Evolutionary conservation across 2,113 vertebrate genomes (phyloP).

Genomic region (Euleptes europaea): DNA sequence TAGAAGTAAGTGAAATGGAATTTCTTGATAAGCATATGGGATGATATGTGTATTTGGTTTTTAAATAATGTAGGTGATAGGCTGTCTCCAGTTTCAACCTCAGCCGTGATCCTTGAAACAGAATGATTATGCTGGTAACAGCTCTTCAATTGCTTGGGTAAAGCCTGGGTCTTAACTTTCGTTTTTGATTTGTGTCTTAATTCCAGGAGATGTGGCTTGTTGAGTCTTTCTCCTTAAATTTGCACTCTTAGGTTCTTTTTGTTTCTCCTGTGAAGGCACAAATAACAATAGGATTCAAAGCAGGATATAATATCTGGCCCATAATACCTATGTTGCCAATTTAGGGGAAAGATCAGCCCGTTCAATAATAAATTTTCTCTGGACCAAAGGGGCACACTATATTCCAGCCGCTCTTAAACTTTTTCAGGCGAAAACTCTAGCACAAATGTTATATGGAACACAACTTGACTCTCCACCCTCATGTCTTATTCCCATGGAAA

Average conservation of each 20-base stretch:
- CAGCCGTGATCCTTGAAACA: background rate
- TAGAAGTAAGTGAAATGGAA: background rate
- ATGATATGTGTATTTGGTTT: background rate
- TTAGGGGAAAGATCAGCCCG: too few species aligned
- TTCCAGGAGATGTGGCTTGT: slow-evolving; percentile 26
- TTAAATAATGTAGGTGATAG: background rate
- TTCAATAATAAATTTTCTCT: too few species aligned
- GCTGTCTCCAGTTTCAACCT: slow-evolving; percentile 9
- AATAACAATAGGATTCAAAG: slow-evolving; percentile 29
- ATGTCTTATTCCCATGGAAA: too few species aligned
- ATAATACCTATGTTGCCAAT: too few species aligned
- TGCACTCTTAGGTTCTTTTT: slow-evolving; percentile 13
- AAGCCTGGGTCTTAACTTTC: slow-evolving; percentile 39
- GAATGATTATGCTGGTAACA: background rate
- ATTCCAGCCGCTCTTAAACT: too few species aligned
- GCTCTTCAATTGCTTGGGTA: slow-evolving; percentile 9
- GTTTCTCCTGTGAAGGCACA: slow-evolving; percentile 15
- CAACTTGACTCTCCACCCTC: too few species aligned
- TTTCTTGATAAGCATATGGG: background rate
- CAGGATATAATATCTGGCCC: background rate
- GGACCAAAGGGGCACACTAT: too few species aligned
- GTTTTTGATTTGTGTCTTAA: slow-evolving; percentile 38
- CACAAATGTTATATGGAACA: too few species aligned
- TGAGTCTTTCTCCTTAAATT: slow-evolving; percentile 40
- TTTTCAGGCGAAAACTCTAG: too few species aligned